Conservation (phyloP, 2,888 invertebrate genomes). For the Pristionchus maxplancki region DNA sequence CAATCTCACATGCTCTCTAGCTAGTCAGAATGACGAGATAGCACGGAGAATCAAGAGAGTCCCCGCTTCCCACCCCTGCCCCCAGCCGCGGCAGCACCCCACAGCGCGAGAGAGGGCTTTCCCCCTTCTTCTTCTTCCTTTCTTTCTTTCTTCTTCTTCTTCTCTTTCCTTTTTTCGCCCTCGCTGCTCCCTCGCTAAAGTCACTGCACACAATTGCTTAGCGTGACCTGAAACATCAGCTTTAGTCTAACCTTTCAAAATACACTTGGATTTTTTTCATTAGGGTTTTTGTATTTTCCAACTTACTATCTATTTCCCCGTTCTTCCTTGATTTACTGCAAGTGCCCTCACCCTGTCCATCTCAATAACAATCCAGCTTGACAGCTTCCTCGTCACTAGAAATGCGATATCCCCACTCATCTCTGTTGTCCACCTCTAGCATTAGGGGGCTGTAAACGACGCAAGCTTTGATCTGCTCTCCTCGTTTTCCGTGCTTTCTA, state of each 20-base stretch:
- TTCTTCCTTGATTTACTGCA: neutral
- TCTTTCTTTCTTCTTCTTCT: neutral
- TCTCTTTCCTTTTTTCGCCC: slow-evolving; percentile 46
- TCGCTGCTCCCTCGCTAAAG: neutral
- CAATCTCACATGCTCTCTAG: neutral
- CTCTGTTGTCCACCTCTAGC: slow-evolving; percentile 37
- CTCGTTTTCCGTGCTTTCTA: too few relatives aligned
- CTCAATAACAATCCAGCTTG: slow-evolving; percentile 16
- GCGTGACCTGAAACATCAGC: neutral
- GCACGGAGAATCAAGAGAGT: neutral
- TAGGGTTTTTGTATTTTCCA: neutral
- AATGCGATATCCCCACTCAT: slow-evolving; percentile 13
- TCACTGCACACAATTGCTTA: neutral
- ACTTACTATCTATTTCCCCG: neutral
- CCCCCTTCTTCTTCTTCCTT: slow-evolving; percentile 34
- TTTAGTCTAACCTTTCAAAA: neutral
- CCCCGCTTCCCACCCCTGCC: neutral
- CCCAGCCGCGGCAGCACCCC: too few relatives aligned
- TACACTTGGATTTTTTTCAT: too few relatives aligned
- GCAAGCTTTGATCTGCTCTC: neutral
- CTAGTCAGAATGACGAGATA: neutral
- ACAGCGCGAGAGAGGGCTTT: neutral
- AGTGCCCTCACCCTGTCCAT: neutral
- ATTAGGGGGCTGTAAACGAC: neutral
- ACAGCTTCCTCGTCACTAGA: neutral